Evolutionary conservation across 2,113 vertebrate species (phyloP), one percentile per base, ranked within the genome.

Genomic region (Tiliqua scincoides): DNA sequence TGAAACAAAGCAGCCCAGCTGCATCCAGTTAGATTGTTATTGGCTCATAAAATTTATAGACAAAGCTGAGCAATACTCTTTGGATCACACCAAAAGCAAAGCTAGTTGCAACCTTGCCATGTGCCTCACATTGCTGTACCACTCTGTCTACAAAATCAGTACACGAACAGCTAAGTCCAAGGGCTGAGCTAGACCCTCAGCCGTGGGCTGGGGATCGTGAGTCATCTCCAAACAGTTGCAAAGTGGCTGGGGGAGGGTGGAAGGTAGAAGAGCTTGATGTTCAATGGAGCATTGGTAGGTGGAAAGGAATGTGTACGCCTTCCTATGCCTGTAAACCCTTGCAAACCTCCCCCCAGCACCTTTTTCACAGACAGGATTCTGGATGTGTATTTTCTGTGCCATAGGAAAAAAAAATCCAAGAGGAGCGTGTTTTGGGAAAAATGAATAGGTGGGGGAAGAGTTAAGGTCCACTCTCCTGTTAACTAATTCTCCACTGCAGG

Each of bases 11-110:
- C 6, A 84, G 48, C 80, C 76, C 77, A 65, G 82, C 76, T 88
- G 76, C 48, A 67, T 88, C 82, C 70, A 88, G 76, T 88, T 88
- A 84, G 43, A 57, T 35, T 25, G 35, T 88, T 84, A 88, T 75
- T 12, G 68, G 25, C 68, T 84, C 67, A 63, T 88, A 67, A 80
- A 59, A 17, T 68, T 80, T 84, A 84, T 65, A 68, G 71, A 80
- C 70, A 80, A 84, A 88, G n/a, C 61, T 88, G 70, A 88, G 35
- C 70, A 68, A 67, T 57, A 59, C 21, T 67, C 20, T 62, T 79
- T 87, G 71, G 23, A 63, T 67, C 43, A 21, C 59, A 75, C 32
- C 59, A 67, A 84, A 79, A 57, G 32, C 61, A 43, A 65, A 65
- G 61, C 48, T 30, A 35, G 27, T 43, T 32, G 23, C 18, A 63